Conservation (phyloP, 2,888 invertebrate species). For the Bursaphelenchus okinawaensis region DNA sequence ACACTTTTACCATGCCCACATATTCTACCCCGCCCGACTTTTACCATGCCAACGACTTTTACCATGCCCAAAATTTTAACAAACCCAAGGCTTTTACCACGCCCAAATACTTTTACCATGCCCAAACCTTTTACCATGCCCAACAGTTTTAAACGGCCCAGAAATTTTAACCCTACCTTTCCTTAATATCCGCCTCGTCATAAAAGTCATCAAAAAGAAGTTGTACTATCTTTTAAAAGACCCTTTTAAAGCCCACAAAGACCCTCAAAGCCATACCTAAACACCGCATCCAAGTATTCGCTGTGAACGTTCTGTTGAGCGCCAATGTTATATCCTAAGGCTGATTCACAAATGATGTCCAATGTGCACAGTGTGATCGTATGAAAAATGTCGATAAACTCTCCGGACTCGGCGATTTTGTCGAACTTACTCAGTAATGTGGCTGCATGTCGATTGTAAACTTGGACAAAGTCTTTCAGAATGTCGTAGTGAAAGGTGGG, state of each 20-base stretch:
- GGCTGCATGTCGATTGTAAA: constrained; percentile 60
- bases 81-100: too few relatives aligned
- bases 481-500: constrained; percentile 62
- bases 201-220: constrained; percentile 8
- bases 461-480: constrained; percentile 59
- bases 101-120: too few relatives aligned
- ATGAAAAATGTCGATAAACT: constrained; percentile 32
- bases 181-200: too few relatives aligned
- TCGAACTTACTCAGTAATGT: constrained; percentile 52
- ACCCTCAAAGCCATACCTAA: constrained; percentile 35
- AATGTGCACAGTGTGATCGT: constrained; percentile 60
- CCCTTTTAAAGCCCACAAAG: neutral
- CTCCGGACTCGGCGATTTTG: constrained; percentile 30
- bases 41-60: too few relatives aligned
- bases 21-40: too few relatives aligned
- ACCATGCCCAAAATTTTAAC: too few relatives aligned
- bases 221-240: too few relatives aligned
- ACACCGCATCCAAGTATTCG: constrained; percentile 52
- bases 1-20: too few relatives aligned
- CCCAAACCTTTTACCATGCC: too few relatives aligned
- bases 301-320: constrained; percentile 46
- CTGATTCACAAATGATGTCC: constrained; percentile 61
- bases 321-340: constrained; percentile 50
- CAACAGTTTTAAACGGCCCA: too few relatives aligned
- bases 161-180: too few relatives aligned